phyloP scores from a whole-genome alignment of 2,797 vertebrate species.

The Arrhamphus sclerolepis region DNA sequence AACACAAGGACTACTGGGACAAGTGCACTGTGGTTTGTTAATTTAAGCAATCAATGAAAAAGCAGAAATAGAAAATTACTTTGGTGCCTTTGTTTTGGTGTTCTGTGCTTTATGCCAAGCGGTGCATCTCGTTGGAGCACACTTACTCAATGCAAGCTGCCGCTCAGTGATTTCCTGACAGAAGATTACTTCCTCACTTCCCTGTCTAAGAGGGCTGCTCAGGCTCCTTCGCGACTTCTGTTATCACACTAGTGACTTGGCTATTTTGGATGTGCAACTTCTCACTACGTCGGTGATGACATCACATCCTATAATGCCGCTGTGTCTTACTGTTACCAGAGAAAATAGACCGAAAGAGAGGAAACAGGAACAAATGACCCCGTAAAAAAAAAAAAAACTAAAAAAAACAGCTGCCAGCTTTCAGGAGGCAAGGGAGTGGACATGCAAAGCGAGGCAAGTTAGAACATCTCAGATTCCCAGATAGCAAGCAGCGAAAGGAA shows the following conservation, averaged over 20 bases:
- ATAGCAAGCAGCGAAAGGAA: constrained; percentile 45
- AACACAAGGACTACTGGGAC: constrained; percentile 52
- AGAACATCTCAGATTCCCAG: constrained; percentile 66
- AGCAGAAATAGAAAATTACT: constrained; percentile 63
- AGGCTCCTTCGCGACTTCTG: constrained; percentile 35
- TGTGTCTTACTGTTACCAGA: constrained; percentile 25
- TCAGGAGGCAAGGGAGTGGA: constrained; percentile 65
- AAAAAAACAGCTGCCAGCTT: constrained; percentile 58
- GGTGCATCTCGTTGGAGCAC: constrained; percentile 35
- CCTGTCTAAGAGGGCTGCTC: constrained; percentile 36
- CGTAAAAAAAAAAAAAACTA: too few relatives aligned
- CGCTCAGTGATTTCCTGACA: constrained; percentile 42
- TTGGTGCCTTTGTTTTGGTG: constrained; percentile 57
- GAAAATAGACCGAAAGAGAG: constrained; percentile 30
- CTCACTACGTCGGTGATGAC: constrained; percentile 44
- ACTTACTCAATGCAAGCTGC: constrained; percentile 25
- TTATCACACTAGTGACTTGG: constrained; percentile 34
- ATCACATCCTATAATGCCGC: constrained; percentile 39
- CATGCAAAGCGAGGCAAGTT: constrained; percentile 75
- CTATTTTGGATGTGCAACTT: constrained; percentile 25
- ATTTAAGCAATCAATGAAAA: constrained; percentile 66
- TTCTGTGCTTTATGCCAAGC: constrained; percentile 30
- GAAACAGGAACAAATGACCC: constrained; percentile 49
- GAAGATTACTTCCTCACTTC: constrained; percentile 52
- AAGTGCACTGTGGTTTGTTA: constrained; percentile 45